These are phyloP conservation scores for Cryptosula pallasiana DNA, from an alignment of 2,888 invertebrate genomes.

Conservation along the genomic window DNA sequence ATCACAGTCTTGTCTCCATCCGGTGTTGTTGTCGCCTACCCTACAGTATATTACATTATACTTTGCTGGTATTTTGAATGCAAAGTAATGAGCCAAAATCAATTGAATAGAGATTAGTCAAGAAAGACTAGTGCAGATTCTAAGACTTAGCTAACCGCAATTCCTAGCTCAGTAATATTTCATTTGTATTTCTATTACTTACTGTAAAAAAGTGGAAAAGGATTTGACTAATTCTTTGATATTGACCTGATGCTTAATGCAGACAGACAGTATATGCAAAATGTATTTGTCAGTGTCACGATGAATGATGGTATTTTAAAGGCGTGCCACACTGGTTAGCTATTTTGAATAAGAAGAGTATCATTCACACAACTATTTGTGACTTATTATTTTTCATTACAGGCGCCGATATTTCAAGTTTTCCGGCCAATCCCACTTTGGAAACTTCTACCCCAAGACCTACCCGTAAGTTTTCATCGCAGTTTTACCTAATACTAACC, in stretches of 20 bases:
- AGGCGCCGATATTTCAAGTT: neutral
- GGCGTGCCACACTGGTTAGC: too few relatives aligned
- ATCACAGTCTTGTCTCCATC: too few relatives aligned
- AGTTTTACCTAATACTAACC: neutral
- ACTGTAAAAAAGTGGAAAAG: neutral
- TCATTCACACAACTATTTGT: too few relatives aligned
- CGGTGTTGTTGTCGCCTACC: neutral
- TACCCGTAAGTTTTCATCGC: neutral
- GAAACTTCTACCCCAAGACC: neutral
- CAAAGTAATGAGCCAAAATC: neutral
- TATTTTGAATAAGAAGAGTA: too few relatives aligned
- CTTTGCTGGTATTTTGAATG: neutral
- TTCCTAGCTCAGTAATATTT: neutral
- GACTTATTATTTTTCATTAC: too few relatives aligned
- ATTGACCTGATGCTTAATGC: too few relatives aligned
- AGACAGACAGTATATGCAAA: too few relatives aligned
- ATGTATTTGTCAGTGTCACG: too few relatives aligned
- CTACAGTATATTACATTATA: neutral
- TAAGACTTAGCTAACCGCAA: neutral
- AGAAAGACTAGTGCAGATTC: neutral
- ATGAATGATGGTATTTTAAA: too few relatives aligned
- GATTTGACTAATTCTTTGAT: neutral
- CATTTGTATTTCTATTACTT: neutral
- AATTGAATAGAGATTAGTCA: neutral
- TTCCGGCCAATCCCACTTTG: slow-evolving; percentile 1